A percentile compares a stretch with the other conserved stretches of the same genome.
phyloP scores from a whole-genome alignment of 1,140 invertebrate species.

The Stenopsyche tienmushanensis region DNA sequence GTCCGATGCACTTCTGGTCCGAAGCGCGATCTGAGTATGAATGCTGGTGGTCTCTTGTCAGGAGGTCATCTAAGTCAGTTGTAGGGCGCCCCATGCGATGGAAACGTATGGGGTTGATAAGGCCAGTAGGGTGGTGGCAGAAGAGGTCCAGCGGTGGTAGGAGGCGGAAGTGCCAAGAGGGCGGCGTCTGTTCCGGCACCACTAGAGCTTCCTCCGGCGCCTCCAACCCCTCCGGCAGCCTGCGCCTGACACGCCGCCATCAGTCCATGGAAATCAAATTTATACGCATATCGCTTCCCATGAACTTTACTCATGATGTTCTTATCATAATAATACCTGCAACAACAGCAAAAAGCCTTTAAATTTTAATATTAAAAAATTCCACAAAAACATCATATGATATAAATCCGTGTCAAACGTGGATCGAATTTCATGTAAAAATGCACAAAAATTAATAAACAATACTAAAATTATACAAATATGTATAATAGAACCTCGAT shows the following conservation, averaged over 20 bases:
- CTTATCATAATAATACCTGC: constrained; percentile 97
- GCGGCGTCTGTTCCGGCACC: constrained; percentile 31
- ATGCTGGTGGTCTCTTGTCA: background rate
- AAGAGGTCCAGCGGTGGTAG: constrained; percentile 38
- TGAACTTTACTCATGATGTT: constrained; percentile 94
- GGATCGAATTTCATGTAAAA: too few relatives aligned
- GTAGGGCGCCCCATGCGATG: constrained; percentile 33
- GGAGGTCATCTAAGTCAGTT: constrained; percentile 25
- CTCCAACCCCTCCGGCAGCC: constrained; percentile 49
- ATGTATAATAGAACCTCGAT: too few relatives aligned
- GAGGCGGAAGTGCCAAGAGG: constrained; percentile 32
- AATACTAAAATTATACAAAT: too few relatives aligned
- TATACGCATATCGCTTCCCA: constrained; percentile 90
- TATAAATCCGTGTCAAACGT: too few relatives aligned
- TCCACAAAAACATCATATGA: too few relatives aligned
- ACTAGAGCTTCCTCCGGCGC: constrained; percentile 39
- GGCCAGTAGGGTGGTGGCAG: constrained; percentile 41
- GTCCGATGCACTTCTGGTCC: background rate
- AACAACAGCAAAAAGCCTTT: constrained; percentile 46
- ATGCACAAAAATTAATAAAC: too few relatives aligned
- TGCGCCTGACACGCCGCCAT: constrained; percentile 82
- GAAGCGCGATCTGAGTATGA: too few relatives aligned
- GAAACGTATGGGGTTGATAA: constrained; percentile 36
- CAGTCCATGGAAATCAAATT: constrained; percentile 86
- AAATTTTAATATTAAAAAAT: too few relatives aligned